A percentile compares a stretch with the other conserved stretches of the same genome.
Conservation (phyloP, 2,888 invertebrate species). For the Scaptomyza cyrtandrae region DNA sequence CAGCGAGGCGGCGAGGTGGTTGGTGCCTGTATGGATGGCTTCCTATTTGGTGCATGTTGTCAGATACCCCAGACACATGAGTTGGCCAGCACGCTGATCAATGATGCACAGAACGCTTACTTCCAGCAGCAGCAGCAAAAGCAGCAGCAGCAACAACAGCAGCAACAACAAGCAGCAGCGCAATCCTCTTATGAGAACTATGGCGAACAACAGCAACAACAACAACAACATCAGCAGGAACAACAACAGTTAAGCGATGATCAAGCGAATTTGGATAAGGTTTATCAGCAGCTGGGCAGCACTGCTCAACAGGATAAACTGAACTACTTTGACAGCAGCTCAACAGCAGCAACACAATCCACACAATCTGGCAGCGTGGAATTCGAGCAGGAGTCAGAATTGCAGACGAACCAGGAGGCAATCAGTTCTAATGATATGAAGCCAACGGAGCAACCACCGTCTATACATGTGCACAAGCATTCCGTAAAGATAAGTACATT, state of each 20-base stretch:
- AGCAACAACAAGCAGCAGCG: constrained; percentile 59
- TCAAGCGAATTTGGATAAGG: constrained; percentile 74
- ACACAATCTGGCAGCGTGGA: constrained; percentile 62
- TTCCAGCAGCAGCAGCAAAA: constrained; percentile 75
- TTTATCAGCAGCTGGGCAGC: constrained; percentile 74
- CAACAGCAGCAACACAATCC: constrained; percentile 60
- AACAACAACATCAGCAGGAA: constrained; percentile 55
- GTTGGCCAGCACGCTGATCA: constrained; percentile 82
- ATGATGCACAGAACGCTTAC: constrained; percentile 78
- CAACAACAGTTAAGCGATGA: constrained; percentile 51
- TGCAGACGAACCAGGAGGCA: constrained; percentile 51
- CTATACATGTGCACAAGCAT: constrained; percentile 78
- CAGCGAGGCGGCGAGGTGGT: constrained; percentile 92
- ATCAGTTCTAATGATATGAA: constrained; percentile 45
- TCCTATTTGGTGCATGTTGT: constrained; percentile 93
- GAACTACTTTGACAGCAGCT: constrained; percentile 36
- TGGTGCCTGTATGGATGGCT: constrained; percentile 95
- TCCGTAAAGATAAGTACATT: constrained; percentile 82
- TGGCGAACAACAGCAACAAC: constrained; percentile 63
- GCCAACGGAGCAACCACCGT: constrained; percentile 57
- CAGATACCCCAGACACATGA: constrained; percentile 87
- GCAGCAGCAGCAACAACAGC: constrained; percentile 64
- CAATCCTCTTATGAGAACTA: constrained; percentile 66
- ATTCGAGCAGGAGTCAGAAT: constrained; percentile 70
- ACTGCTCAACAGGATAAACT: constrained; percentile 29